A percentile compares a stretch with the other conserved stretches of the same genome.
Evolutionary conservation across 2,113 vertebrate species (phyloP).

Genomic region (Orcinus orca): DNA sequence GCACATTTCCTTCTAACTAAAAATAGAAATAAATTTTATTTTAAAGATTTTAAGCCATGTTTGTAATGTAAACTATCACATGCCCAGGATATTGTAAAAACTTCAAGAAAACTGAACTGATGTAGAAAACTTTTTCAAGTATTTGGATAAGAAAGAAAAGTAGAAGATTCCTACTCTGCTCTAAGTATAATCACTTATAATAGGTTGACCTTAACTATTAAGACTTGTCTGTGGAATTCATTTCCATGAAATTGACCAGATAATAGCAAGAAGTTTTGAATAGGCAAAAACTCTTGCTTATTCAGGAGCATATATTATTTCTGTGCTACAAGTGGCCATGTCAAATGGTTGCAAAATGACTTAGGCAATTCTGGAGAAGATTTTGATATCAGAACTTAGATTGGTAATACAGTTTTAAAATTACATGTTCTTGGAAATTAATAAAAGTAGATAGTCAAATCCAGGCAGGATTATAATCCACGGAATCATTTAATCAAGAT

Average conservation of each 20-base stretch:
- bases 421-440: neutral
- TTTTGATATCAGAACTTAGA: neutral
- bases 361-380: neutral
- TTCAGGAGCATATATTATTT: neutral
- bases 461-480: neutral
- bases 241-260: slow-evolving; percentile 6
- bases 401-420: neutral
- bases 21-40: slow-evolving; percentile 7
- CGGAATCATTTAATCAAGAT: slow-evolving; percentile 33
- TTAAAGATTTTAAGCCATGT: neutral
- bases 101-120: neutral
- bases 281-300: slow-evolving; percentile 1
- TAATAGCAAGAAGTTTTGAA: neutral
- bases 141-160: slow-evolving; percentile 13
- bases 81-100: neutral
- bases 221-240: neutral
- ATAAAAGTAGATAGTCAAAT: slow-evolving; percentile 37
- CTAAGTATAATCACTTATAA: neutral
- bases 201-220: neutral
- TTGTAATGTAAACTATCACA: slow-evolving; percentile 25
- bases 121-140: neutral
- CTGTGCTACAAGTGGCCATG: neutral
- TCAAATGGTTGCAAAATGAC: neutral
- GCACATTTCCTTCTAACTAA: neutral
- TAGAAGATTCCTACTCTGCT: neutral